Base-by-base conservation (phyloP, 2,888 invertebrate species). In the Gymnosoma rotundatum region DNA sequence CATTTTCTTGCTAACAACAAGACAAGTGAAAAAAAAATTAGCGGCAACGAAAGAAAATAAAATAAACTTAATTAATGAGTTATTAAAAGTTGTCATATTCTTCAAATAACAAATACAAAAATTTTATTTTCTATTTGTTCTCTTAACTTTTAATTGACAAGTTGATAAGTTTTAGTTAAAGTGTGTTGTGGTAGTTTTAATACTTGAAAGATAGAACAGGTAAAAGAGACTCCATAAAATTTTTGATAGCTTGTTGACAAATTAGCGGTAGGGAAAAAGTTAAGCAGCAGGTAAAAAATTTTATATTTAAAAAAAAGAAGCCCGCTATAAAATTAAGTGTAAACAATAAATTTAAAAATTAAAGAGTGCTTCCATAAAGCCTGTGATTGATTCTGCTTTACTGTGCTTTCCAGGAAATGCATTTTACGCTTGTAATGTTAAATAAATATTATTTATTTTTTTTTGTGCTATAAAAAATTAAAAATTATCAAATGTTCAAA, bases 121-220 rank as follows among this genome's bases (percentile, higher is more conserved):
- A 48, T 45, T 66, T 58, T 56, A 60, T 42, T 69, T 52, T 32
- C 20, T 16, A 16, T 45, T 32, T n/a, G 50, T 52, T 25, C 18
- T 36, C n/a, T 21, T 64, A 74, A 76, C 83, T 83, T 75, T 79
- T 83, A 83, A 83, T 79, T 83, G 78, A 60, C 69, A 70, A 70
- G 74, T 70, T 80, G 79, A 79, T 79, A 80, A 83, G 83, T 72
- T 72, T 38, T 45, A 50, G n/a, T 64, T 20, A 16, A 48, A 32
- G 25, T 32, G 25, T 32, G 32, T 8, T 20, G 38, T 72, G 64
- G 16, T 58, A 64, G 38, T 63, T 58, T 64, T n/a, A 73, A 58
- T 60, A 67, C 67, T 36, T 32, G 32, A 54, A 64, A 74, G 79
- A 74, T 74, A 74, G 38, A 48, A 6, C 2, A 14, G 45, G 10